Evolutionary conservation across 2,888 invertebrate species (phyloP).

Genomic region (Aricia artaxerxes): DNA sequence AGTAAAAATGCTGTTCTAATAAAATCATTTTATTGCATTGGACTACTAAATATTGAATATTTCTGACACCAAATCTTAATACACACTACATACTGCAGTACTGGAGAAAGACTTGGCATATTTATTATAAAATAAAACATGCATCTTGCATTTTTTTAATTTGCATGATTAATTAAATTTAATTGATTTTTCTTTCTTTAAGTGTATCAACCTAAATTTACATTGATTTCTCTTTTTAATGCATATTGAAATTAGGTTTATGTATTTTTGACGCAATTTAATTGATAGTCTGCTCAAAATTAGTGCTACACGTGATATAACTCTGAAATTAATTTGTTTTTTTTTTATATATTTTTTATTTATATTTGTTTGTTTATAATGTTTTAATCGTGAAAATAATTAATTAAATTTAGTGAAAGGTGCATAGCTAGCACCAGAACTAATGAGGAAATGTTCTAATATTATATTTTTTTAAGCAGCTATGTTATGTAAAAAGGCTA

Average conservation of each 20-base stretch:
- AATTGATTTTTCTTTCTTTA: not conserved
- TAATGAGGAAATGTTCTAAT: too few relatives aligned
- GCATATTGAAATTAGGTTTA: slow-evolving; percentile 54
- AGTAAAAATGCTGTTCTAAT: not conserved
- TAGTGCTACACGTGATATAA: not conserved
- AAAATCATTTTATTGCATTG: not conserved
- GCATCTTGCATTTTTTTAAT: not conserved
- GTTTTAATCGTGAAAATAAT: not conserved
- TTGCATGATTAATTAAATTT: not conserved
- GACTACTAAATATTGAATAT: not conserved
- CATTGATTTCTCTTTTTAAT: slow-evolving; percentile 69
- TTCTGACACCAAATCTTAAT: too few relatives aligned
- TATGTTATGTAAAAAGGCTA: too few relatives aligned
- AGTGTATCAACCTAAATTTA: slow-evolving; percentile 42
- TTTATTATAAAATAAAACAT: too few relatives aligned
- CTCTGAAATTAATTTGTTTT: not conserved
- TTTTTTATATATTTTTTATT: not conserved
- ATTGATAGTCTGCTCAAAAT: slow-evolving; percentile 33
- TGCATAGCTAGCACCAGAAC: too few relatives aligned
- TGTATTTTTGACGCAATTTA: slow-evolving; percentile 47
- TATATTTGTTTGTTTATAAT: not conserved
- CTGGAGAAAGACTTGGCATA: too few relatives aligned
- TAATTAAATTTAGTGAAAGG: not conserved
- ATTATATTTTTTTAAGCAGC: too few relatives aligned
- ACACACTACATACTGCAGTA: too few relatives aligned